Evolutionary conservation across 2,797 vertebrate species (phyloP), one percentile per base, ranked within the genome.

Genomic region (Podarcis lilfordi): DNA sequence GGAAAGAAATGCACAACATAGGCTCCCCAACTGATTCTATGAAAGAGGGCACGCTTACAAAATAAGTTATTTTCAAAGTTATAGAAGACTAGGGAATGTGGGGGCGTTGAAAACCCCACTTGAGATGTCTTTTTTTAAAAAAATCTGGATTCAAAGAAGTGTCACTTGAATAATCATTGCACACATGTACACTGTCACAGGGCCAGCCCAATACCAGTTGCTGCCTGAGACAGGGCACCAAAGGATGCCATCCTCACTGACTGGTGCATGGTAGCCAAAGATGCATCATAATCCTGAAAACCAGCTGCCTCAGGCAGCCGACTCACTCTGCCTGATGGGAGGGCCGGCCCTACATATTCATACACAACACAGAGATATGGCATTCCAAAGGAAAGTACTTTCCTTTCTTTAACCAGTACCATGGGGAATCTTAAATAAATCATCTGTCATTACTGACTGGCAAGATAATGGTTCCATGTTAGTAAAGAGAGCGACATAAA

Each of bases 401-500:
- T 59, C 86, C 4, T 37, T 59, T 1, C 2, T 43, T 37, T 3
- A 61, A 66, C 25, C 4, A 64, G 0, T 77, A 66, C 85, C 77
- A 91, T 50, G 79, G 75, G 21, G 45, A 94, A 92, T 91, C 76
- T 87, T 82, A n/a, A 68, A 89, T 91, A 90, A 95, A 93, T 92
- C 25, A 71, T 72, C 40, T 90, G 35, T 89, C 89, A 85, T 83
- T 91, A 27, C 66, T 92, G 88, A 96, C 90, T 94, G 86, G 69
- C n/a, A 90, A 91, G 89, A 95, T 90, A 95, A 94, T 93, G 78
- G 29, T 75, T 82, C 90, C 72, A 59, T 90, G 81, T 95, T 94
- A 91, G 91, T 90, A 95, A 95, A 40, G 5, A 93, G 19, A 94
- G 86, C 84, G 82, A 90, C 55, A 90, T n/a, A 95, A 95, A 89